Evolutionary conservation across 1,140 invertebrate species (phyloP).

Genomic region (Bradysia coprophila): DNA sequence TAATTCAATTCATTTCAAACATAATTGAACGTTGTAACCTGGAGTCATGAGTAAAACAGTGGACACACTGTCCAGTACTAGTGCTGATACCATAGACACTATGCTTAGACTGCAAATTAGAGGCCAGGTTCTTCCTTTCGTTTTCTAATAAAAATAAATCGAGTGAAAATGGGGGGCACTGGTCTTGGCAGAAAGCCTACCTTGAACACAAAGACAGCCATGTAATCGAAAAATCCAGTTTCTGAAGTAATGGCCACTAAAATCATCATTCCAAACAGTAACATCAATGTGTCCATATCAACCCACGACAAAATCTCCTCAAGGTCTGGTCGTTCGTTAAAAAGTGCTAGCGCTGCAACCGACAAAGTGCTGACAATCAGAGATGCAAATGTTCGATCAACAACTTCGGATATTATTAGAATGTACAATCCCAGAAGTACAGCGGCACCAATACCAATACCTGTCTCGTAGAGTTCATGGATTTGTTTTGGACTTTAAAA

Average conservation of each 20-base stretch:
- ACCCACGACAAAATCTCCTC: constrained; percentile 67
- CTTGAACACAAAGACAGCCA: constrained; percentile 65
- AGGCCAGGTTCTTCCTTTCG: constrained; percentile 65
- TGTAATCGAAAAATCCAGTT: constrained; percentile 73
- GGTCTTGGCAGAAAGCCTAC: constrained; percentile 20
- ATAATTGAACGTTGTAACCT: too few relatives aligned
- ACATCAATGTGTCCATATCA: constrained; percentile 66
- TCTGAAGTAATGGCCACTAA: constrained; percentile 71
- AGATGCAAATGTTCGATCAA: constrained; percentile 65
- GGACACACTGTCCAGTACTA: constrained; percentile 78
- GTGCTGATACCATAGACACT: constrained; percentile 62
- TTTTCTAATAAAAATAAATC: constrained; percentile 43
- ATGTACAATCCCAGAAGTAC: constrained; percentile 57
- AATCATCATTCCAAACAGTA: constrained; percentile 86
- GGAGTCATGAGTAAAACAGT: constrained; percentile 75
- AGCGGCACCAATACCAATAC: constrained; percentile 49
- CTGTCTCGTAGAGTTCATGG: too few relatives aligned
- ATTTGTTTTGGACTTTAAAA: too few relatives aligned
- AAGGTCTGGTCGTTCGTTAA: constrained; percentile 55
- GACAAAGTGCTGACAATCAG: constrained; percentile 58
- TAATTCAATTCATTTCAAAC: too few relatives aligned
- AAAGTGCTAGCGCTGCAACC: constrained; percentile 49
- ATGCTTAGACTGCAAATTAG: constrained; percentile 61
- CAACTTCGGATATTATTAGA: constrained; percentile 63
- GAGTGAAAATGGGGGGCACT: too few relatives aligned